Base-by-base conservation (phyloP, 35 echinoderm and acorn worm genomes). In the Lytechinus variegatus region DNA sequence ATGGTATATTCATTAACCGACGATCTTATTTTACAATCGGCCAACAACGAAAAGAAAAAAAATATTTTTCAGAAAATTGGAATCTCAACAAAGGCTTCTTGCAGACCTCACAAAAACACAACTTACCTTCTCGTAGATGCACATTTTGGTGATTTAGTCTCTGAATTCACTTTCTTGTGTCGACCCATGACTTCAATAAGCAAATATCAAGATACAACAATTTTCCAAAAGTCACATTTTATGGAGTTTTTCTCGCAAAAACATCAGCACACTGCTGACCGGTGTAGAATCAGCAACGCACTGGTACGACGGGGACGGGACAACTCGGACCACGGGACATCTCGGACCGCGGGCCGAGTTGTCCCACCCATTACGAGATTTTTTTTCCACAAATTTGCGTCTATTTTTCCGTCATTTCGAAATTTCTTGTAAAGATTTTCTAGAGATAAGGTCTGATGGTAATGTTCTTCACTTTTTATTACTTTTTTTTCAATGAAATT, bases 91-190 rank as follows among this genome's bases (percentile, higher is more conserved):
- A 79, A 79, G 66, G 66, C 66, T 79, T 79, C n/a, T 24, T 24
- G 14, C 16, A 79, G 66, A 24, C 66, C 19, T 79, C 19, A 60
- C 57, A 24, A 79, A 79, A 79, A 24, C 16, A 79, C n/a, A 16
- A 93, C 16, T 93, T 93, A 93, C 92, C 92, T 93, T n/a, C 92
- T 93, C 53, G 52, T 93, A 56, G 92, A 57, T 55, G 92, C 14
- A 93, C 92, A 93, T 93, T 93, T 93, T 55, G 92, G n/a, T 55
- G 92, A 53, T 93, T 93, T 93, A 7, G 52, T 19, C 53, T 93
- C 92, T 54, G 92, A 55, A 28, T 13, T 57, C n/a, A 54, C 27
- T 57, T 93, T 93, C 92, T 93, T 93, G n/a, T 57, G 28, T 9
- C 92, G 92, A 93, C 28, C 92, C 92, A 93, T 93, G n/a, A 93